Conservation (phyloP, 2,113 vertebrate species). For the Vireo altiloquus region DNA sequence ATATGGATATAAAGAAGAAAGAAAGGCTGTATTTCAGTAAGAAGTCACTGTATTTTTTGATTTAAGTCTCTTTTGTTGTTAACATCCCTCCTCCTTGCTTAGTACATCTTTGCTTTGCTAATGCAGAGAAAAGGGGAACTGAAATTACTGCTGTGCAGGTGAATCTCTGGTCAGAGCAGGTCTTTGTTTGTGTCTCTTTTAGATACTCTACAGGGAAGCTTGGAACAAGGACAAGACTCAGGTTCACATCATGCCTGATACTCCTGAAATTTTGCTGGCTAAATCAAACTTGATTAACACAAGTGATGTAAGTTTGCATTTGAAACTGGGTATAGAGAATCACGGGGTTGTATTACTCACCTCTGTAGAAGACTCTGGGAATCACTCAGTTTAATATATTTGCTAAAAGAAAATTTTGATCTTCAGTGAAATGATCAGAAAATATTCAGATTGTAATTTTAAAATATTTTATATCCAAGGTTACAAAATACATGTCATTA, state of each 20-base stretch:
- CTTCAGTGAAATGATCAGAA: neutral
- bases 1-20: neutral
- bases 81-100: neutral
- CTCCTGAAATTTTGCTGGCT: conserved; percentile 76
- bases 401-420: neutral
- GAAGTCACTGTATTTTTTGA: neutral
- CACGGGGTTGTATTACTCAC: neutral
- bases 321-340: neutral
- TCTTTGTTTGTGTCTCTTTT: conserved; percentile 1
- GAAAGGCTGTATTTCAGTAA: neutral
- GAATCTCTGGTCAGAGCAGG: neutral
- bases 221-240: conserved; percentile 82
- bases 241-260: conserved; percentile 82
- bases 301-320: conserved; percentile 76
- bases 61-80: neutral
- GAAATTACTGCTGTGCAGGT: neutral
- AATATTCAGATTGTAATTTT: neutral
- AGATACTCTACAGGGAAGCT: conserved; percentile 78
- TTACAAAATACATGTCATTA: neutral
- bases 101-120: neutral
- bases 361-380: neutral
- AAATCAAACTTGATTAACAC: conserved; percentile 83
- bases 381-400: neutral
- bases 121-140: neutral
- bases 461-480: neutral